These are phyloP conservation scores for Trichogramma evanescens DNA, from an alignment of 2,888 invertebrate genomes.

Conservation along the genomic window DNA sequence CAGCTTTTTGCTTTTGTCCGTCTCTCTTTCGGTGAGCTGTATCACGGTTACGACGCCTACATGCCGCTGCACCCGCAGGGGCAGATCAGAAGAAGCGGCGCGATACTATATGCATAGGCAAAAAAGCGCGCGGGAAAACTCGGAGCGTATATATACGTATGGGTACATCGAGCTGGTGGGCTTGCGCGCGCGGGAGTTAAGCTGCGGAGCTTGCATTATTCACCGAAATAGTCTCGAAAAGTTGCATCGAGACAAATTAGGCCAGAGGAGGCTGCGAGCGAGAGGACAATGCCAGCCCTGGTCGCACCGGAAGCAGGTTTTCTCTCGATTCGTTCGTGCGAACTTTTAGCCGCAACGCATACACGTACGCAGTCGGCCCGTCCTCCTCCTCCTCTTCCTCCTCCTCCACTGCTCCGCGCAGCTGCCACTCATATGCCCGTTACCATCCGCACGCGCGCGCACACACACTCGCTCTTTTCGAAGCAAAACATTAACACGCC, in stretches of 20 bases:
- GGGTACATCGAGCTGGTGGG: background rate
- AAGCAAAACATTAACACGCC: background rate
- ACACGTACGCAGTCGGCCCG: no score
- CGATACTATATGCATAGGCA: background rate
- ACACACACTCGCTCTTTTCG: background rate
- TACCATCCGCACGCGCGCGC: background rate
- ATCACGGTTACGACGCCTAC: no score
- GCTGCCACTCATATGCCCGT: no score
- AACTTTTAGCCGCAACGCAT: background rate
- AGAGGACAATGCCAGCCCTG: background rate
- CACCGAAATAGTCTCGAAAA: conserved; percentile 1
- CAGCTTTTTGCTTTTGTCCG: no score
- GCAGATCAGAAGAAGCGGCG: no score
- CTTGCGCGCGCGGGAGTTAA: background rate
- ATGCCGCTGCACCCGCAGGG: no score
- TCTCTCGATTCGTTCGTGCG: conserved; percentile 3
- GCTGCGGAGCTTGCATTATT: background rate
- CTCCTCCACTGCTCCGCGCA: no score
- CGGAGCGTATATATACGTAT: background rate
- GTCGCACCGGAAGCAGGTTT: background rate
- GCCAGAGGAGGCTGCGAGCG: background rate
- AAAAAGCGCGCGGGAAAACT: background rate
- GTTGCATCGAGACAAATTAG: conserved; percentile 10
- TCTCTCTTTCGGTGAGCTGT: no score
- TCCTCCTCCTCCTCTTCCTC: no score